Conservation (phyloP, 2,888 invertebrate genomes). For the Coremacera marginata region DNA sequence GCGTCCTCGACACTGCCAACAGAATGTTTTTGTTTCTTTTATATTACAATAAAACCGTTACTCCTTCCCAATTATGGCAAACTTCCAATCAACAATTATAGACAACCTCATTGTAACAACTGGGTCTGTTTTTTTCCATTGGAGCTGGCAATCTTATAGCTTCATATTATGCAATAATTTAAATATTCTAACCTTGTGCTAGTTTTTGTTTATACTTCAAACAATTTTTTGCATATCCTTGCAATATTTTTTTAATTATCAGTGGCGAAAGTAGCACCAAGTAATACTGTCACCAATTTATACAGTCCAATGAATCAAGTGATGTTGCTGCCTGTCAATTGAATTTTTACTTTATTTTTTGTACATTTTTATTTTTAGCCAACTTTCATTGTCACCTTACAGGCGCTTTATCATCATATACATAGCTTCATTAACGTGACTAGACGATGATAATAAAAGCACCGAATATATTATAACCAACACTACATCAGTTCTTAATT, state of each 20-base stretch:
- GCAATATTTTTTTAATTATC: background rate
- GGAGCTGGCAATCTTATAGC: background rate
- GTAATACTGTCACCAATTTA: too few relatives aligned
- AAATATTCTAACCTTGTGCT: slow-evolving; percentile 2
- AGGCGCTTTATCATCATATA: too few relatives aligned
- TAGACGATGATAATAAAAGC: too few relatives aligned
- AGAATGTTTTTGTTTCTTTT: slow-evolving; percentile 3
- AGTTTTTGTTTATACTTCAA: background rate
- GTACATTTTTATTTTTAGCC: too few relatives aligned
- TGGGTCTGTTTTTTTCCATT: background rate
- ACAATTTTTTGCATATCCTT: slow-evolving; percentile 4
- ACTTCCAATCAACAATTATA: slow-evolving; percentile 13
- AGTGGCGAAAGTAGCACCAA: too few relatives aligned
- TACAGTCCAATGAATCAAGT: too few relatives aligned
- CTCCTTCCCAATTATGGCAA: slow-evolving; percentile 1
- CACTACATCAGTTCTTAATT: too few relatives aligned
- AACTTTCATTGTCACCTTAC: too few relatives aligned
- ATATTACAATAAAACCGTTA: background rate
- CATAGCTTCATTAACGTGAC: too few relatives aligned
- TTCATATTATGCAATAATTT: background rate
- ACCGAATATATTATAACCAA: too few relatives aligned
- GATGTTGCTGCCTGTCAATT: too few relatives aligned
- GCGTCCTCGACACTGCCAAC: slow-evolving; percentile 27
- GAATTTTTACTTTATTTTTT: too few relatives aligned
- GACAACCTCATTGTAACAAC: background rate